Evolutionary conservation across 2,888 invertebrate species (phyloP).

Genomic region (Therioaphis trifolii): DNA sequence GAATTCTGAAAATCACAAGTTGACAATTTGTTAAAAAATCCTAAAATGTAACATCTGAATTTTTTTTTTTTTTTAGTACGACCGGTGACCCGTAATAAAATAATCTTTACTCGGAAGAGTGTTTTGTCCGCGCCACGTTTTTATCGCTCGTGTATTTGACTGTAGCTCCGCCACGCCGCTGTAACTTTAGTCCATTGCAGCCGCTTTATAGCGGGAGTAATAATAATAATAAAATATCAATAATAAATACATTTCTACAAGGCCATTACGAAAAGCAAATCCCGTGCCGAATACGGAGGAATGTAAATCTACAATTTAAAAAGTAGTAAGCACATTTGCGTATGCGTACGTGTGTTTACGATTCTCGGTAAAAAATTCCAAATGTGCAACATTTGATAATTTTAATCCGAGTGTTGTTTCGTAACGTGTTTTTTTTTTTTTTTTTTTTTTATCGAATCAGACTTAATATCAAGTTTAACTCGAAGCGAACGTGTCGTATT

Average conservation of each 20-base stretch:
- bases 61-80: conserved; percentile 2
- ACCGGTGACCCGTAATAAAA: neutral
- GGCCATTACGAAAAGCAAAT: neutral
- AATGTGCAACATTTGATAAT: conserved; percentile 11
- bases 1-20: neutral
- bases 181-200: neutral
- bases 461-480: conserved; percentile 6
- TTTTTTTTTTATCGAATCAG: neutral
- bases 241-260: conserved; percentile 15
- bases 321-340: neutral
- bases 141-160: conserved; percentile 1
- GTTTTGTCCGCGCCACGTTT: neutral
- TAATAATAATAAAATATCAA: neutral
- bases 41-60: conserved; percentile 7
- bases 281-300: neutral
- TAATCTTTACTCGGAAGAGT: neutral
- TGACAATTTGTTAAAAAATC: neutral
- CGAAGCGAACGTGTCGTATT: no score
- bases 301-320: neutral
- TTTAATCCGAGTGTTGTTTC: conserved; percentile 7
- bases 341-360: neutral
- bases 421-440: neutral
- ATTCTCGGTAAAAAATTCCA: neutral
- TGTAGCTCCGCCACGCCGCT: neutral
- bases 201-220: neutral